phyloP scores from a whole-genome alignment of 2,113 vertebrate genomes.

The Edolisoma coerulescens region DNA sequence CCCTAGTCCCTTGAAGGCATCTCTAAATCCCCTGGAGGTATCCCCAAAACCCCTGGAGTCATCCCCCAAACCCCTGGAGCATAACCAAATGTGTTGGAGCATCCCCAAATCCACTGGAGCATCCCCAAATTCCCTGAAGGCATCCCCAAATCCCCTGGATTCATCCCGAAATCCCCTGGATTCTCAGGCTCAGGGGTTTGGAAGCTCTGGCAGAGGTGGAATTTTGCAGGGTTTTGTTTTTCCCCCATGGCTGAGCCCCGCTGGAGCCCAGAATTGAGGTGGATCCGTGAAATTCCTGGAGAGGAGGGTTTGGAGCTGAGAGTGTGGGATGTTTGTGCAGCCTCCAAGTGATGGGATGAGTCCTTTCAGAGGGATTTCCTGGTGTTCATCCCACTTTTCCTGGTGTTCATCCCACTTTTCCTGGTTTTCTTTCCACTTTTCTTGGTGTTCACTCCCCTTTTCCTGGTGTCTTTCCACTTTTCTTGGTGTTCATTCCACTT shows the following conservation, averaged over 20 bases:
- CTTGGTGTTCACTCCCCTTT: background rate
- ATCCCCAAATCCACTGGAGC: too few species aligned
- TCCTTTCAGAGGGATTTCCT: background rate
- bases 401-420: background rate
- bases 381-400: background rate
- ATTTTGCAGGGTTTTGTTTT: background rate
- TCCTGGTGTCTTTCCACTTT: background rate
- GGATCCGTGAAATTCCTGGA: background rate
- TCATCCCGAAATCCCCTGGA: background rate
- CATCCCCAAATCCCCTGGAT: background rate
- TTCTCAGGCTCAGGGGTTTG: background rate
- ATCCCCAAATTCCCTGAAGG: background rate
- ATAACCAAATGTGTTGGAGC: too few species aligned
- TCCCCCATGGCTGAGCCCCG: accelerated
- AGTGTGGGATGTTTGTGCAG: background rate
- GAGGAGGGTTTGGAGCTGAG: background rate
- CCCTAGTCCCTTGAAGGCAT: accelerated
- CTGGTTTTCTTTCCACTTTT: background rate
- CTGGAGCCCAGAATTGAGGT: background rate
- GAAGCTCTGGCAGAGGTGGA: background rate
- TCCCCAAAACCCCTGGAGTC: background rate
- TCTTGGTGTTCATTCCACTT: accelerated
- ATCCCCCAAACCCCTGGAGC: background rate
- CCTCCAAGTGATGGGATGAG: background rate
- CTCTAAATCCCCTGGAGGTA: background rate